Evolutionary conservation across 2,113 vertebrate species (phyloP).

Genomic region (Boulengeromyrus knoepffleri): DNA sequence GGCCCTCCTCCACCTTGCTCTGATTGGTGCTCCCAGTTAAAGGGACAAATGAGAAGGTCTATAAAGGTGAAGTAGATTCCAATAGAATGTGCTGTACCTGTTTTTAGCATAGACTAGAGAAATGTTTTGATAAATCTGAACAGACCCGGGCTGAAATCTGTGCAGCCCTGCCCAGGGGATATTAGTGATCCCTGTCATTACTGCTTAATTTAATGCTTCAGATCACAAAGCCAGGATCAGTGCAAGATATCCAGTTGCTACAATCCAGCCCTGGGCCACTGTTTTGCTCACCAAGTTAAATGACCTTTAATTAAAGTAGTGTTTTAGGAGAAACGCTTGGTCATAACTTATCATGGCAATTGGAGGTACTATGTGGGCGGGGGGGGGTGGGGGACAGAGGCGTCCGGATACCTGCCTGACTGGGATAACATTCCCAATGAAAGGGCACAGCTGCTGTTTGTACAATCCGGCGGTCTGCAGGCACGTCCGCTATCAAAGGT

Average conservation of each 20-base stretch:
- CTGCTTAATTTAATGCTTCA: not conserved
- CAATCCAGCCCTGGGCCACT: not conserved
- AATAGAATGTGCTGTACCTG: not conserved
- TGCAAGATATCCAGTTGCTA: not conserved
- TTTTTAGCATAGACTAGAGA: not conserved
- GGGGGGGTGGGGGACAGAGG: too few relatives aligned
- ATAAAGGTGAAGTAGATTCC: not conserved
- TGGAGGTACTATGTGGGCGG: not conserved
- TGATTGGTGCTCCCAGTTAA: not conserved
- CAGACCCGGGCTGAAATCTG: not conserved
- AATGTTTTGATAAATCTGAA: not conserved
- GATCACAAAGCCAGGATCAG: not conserved
- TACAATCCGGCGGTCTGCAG: not conserved
- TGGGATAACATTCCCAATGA: not conserved
- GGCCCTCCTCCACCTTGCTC: not conserved
- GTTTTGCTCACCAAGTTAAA: not conserved
- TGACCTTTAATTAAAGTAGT: slow-evolving; percentile 24
- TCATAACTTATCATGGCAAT: not conserved
- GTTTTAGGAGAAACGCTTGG: not conserved
- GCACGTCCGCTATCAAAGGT: slow-evolving; percentile 7
- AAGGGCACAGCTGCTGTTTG: not conserved
- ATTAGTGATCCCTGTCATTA: slow-evolving; percentile 16
- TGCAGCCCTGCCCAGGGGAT: not conserved
- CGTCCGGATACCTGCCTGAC: not conserved
- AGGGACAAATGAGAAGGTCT: not conserved